Base-by-base conservation (phyloP, 2,888 invertebrate species). In the Pseudoips prasinana region DNA sequence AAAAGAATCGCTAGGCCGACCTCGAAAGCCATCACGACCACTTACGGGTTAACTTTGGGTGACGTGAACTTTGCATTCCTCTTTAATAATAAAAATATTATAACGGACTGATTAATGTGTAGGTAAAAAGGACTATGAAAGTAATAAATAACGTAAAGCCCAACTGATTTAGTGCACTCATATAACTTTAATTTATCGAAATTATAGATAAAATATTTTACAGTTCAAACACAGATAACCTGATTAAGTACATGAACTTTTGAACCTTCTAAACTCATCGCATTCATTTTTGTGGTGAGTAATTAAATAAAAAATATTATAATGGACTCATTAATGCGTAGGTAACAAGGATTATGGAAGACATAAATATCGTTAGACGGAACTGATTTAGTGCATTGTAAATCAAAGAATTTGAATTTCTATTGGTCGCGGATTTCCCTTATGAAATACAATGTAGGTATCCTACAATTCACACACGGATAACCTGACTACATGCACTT, bases 1-100 rank as follows among this genome's bases (percentile, higher is more conserved):
- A 88, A 87, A 87, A 85, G 84, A 84, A 80, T 83, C 77, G 80
- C 80, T 81, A 78, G 78, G 69, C 67, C 71, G 79, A 70, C 75
- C 76, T 79, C 72, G 60, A 62, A 66, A 71, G 69, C 67, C 70
- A 68, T 63, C 69, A 61, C 56, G 64, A 58, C 70, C 72, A 73
- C 72, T 78, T 73, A 72, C 66, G 76, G 74, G 71, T 73, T 73
- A 75, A 78, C 71, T 74, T 78, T 72, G 57, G 58, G 49, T 38
- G 53, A 58, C 49, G 59, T 56, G 60, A 66, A 63, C 58, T 58
- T 64, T 57, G 59, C 58, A 66, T 67, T 63, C 58, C 39, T 57
- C 49, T 55, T 56, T 48, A 48, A 50, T 58, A 42, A 39, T 32
- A 37, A 28, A 46, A 46, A 41, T 32, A 54, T 36, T 26, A 37